Base-by-base conservation (phyloP, 2,797 vertebrate species). In the Argyrosomus regius region DNA sequence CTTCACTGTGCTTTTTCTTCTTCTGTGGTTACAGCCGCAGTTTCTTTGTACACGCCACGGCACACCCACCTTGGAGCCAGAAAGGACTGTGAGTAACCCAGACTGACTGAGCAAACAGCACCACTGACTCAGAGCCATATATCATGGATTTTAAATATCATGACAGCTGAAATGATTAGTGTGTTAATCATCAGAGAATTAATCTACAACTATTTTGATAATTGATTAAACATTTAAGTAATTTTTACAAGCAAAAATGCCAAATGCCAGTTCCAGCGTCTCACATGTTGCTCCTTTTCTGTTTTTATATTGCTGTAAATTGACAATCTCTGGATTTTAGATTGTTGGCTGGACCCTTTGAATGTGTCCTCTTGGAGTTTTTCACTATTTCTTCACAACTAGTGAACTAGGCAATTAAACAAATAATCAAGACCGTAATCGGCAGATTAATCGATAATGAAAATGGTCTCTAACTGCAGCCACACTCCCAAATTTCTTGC, bases 81-180 rank as follows among this genome's bases (percentile, higher is more conserved):
- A 71, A 96, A 95, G 80, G 95, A 96, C 89, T 96, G 95, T 96
- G 85, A 95, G 95, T 93, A 74, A 61, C 43, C 1, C 26, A 43
- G 12, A 22, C 68, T 46, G 48, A 62, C 72, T 31, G 3, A 79
- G 41, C 45, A 18, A 50, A 74, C 75, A 26, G 39, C 74, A 78
- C 31, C 28, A 28, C 14, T 0, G 16, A 22, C 56, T 73, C 69
- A 24, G 58, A 46, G 43, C 3, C 31, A 4, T 35, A 6, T 3
- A 66, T 53, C n/a, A 41, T 39, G 18, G n/a, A 14, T 45, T 31
- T 59, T 24, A n/a, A 4, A 24, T 7, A 3, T 11, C 56, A 18
- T 11, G 31, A n/a, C 24, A 26, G 17, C 11, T 50, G 3, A 63
- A 54, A 61, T 3, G 11, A 26, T n/a, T 16, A 24, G 16, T 22